Evolutionary conservation across 2,797 vertebrate species (phyloP).

Genomic region (Streptopelia turtur): DNA sequence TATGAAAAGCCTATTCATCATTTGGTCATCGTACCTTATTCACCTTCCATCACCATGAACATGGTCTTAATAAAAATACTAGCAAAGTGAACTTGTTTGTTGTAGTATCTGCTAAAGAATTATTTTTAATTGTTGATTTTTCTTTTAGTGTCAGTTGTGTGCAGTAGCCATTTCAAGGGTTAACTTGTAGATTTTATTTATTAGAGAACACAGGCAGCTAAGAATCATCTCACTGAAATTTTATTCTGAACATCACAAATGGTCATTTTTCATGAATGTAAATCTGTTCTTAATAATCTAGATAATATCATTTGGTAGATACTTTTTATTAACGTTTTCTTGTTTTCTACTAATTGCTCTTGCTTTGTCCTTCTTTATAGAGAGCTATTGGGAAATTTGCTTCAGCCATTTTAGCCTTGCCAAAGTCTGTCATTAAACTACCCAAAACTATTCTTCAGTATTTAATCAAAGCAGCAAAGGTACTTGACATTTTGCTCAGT

Average conservation of each 20-base stretch:
- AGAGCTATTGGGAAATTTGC: constrained; percentile 99
- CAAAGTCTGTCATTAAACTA: constrained; percentile 98
- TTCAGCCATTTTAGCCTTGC: constrained; percentile 97
- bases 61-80: not conserved
- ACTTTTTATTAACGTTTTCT: constrained; percentile 52
- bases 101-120: constrained; percentile 3
- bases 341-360: constrained; percentile 80
- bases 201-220: not conserved
- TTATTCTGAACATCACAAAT: not conserved
- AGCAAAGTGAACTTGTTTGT: not conserved
- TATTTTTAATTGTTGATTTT: not conserved
- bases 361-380: constrained; percentile 90
- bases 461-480: constrained; percentile 97
- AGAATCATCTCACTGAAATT: not conserved
- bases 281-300: not conserved
- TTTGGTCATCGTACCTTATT: not conserved
- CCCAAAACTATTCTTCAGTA: constrained; percentile 99
- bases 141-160: not conserved
- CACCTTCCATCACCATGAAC: not conserved
- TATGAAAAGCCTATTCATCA: not conserved
- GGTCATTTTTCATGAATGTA: not conserved
- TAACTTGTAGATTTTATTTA: not conserved
- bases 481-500: constrained; percentile 81
- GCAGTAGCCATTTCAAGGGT: not conserved
- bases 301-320: not conserved